Conservation (phyloP, 2,888 invertebrate genomes). For the Bhutanitis thaidina region DNA sequence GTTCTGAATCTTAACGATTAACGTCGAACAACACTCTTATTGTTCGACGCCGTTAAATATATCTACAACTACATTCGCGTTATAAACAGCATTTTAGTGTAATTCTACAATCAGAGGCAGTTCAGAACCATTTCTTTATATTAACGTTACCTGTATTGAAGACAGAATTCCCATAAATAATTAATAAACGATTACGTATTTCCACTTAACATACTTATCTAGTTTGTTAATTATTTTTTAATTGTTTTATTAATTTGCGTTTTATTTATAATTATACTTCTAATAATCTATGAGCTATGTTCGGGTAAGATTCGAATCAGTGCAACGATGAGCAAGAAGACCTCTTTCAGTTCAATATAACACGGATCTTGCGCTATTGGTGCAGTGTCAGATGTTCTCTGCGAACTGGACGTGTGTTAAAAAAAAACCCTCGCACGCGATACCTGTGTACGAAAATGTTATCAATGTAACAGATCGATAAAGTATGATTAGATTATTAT, state of each 20-base stretch:
- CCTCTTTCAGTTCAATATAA: neutral
- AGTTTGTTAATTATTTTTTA: neutral
- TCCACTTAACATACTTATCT: neutral
- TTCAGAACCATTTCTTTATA: no score
- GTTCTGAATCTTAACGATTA: no score
- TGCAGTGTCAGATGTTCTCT: neutral
- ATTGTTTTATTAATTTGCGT: neutral
- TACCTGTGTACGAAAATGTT: slow-evolving; percentile 9
- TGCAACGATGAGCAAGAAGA: neutral
- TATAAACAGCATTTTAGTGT: neutral
- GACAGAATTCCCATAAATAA: no score
- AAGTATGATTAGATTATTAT: slow-evolving; percentile 42
- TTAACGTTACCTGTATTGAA: neutral
- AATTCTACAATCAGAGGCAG: neutral
- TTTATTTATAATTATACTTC: neutral
- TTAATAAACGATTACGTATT: neutral
- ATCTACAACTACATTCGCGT: neutral
- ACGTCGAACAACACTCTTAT: no score
- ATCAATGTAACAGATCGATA: slow-evolving; percentile 42
- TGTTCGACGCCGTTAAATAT: neutral
- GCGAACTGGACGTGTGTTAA: neutral
- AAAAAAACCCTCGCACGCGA: neutral
- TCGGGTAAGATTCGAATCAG: neutral
- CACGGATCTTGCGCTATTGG: neutral
- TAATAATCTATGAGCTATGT: neutral